Conservation (phyloP, 2,113 vertebrate genomes). For the Vimba vimba region DNA sequence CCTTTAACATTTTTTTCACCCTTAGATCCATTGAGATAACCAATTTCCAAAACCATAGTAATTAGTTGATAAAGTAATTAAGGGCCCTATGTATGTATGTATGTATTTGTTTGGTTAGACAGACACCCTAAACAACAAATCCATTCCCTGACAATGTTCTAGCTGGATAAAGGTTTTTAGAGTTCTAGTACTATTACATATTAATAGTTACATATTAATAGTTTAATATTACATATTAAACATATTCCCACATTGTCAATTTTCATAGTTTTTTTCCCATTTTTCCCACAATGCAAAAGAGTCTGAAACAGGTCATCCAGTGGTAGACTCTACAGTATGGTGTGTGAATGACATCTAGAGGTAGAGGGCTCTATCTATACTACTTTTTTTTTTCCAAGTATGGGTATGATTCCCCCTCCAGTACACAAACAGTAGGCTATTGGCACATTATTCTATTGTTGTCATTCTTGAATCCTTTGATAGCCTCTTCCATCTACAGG, state of each 20-base stretch:
- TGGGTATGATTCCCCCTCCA: not conserved
- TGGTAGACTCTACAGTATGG: not conserved
- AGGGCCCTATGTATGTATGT: too few species aligned
- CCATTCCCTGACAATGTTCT: not conserved
- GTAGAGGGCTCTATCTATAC: not conserved
- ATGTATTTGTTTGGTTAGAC: not conserved
- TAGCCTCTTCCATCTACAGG: not conserved
- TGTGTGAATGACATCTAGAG: conserved; percentile 12
- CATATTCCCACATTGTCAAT: not conserved
- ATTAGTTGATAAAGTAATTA: too few species aligned
- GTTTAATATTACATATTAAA: too few species aligned
- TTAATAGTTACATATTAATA: too few species aligned
- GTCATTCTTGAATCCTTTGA: not conserved
- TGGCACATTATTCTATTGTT: not conserved
- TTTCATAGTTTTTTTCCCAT: not conserved
- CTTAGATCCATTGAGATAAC: too few species aligned
- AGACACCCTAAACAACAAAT: not conserved
- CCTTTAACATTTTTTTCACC: too few species aligned
- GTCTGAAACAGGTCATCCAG: not conserved
- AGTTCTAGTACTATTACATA: too few species aligned
- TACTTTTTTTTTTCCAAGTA: not conserved
- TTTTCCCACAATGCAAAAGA: not conserved
- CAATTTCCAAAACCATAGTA: too few species aligned
- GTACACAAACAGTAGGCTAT: not conserved
- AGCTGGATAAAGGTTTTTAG: too few species aligned